These are phyloP conservation scores for Catharus bicknelli DNA, from an alignment of 2,113 vertebrate genomes.

Conservation along the genomic window DNA sequence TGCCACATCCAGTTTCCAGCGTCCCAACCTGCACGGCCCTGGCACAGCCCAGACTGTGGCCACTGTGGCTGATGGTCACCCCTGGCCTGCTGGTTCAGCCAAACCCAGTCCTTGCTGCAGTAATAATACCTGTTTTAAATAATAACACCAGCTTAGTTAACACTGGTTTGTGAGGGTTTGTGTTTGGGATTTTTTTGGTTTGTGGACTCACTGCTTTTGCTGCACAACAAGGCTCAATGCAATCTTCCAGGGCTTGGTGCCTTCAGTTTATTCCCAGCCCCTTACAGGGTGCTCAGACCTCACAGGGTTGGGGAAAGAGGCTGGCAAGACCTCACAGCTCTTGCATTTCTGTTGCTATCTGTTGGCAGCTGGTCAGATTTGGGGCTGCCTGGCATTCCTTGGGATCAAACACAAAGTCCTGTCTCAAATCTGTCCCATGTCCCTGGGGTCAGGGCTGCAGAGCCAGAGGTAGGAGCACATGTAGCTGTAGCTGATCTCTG, in stretches of 20 bases:
- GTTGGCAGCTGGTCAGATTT: not conserved
- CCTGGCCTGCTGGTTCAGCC: not conserved
- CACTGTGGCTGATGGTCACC: fast-evolving
- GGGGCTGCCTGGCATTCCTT: not conserved
- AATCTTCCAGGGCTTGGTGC: slow-evolving; percentile 13
- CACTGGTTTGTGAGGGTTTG: not conserved
- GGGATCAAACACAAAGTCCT: fast-evolving
- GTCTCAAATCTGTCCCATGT: not conserved
- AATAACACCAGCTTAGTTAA: not conserved
- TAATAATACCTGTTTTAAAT: slow-evolving; percentile 76
- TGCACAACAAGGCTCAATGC: slow-evolving; percentile 72
- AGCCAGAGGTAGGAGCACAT: not conserved
- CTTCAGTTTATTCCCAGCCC: not conserved
- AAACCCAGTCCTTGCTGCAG: not conserved
- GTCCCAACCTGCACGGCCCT: not conserved
- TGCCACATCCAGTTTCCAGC: not conserved
- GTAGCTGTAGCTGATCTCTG: not conserved
- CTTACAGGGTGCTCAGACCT: not conserved
- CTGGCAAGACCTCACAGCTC: not conserved
- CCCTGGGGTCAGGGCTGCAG: fast-evolving
- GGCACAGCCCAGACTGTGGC: not conserved
- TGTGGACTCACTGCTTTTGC: not conserved
- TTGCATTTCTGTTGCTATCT: not conserved
- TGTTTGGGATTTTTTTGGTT: not conserved
- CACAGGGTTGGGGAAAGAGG: fast-evolving